Evolutionary conservation across 1,140 invertebrate species (phyloP).

Genomic region (Reticulitermes speratus): DNA sequence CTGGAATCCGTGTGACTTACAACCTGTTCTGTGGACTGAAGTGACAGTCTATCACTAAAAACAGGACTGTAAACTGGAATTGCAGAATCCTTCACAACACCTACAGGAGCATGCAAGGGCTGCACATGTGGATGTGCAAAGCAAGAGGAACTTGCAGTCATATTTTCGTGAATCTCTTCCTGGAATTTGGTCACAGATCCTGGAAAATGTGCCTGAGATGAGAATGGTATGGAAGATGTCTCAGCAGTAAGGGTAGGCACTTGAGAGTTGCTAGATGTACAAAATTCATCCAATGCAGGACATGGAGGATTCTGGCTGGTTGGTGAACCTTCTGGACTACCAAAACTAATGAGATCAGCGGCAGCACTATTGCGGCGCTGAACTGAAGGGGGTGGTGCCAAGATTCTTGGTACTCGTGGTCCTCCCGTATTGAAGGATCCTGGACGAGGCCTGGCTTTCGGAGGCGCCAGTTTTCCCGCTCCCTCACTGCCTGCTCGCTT

Average conservation of each 20-base stretch:
- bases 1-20: neutral
- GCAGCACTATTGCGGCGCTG: conserved; percentile 47
- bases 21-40: neutral
- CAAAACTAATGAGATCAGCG: conserved; percentile 69
- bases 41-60: neutral
- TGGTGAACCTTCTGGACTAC: conserved; percentile 12
- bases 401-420: conserved; percentile 42
- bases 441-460: conserved; percentile 50
- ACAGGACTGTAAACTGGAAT: neutral
- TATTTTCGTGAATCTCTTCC: neutral
- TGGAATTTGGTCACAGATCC: neutral
- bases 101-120: neutral
- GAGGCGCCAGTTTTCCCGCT: neutral
- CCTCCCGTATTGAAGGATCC: conserved; percentile 50
- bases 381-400: conserved; percentile 55
- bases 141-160: neutral
- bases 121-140: neutral
- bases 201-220: neutral
- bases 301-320: neutral
- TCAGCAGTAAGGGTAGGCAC: no score
- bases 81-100: neutral
- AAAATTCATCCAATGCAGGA: neutral
- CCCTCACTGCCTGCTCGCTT: neutral
- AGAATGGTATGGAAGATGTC: neutral
- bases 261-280: neutral